Conservation (phyloP, 2,888 invertebrate species). For the Rhimphoctona megacephalus region DNA sequence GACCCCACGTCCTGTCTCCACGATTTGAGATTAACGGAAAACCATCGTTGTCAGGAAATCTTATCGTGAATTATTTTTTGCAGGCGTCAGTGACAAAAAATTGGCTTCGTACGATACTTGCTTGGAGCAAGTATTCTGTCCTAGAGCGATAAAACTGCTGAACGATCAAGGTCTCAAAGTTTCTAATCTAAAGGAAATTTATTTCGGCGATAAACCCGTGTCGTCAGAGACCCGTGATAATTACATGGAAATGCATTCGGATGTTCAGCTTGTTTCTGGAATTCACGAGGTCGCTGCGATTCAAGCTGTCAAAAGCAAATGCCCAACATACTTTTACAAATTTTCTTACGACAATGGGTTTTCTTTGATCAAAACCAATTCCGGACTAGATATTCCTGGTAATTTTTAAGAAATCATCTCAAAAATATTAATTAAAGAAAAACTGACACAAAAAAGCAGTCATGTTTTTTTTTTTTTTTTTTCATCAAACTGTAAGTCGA, state of each 20-base stretch:
- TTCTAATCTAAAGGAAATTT: constrained; percentile 72
- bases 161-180: constrained; percentile 65
- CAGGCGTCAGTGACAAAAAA: constrained; percentile 54
- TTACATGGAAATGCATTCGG: constrained; percentile 72
- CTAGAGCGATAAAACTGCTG: constrained; percentile 60
- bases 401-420: not conserved
- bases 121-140: constrained; percentile 66
- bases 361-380: constrained; percentile 68
- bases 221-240: constrained; percentile 54
- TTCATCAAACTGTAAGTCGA: no score
- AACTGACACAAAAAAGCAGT: not conserved
- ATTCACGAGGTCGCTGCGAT: constrained; percentile 72
- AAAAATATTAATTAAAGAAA: not conserved
- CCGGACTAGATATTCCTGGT: constrained; percentile 73
- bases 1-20: not conserved
- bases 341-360: constrained; percentile 75
- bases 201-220: constrained; percentile 74
- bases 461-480: no score
- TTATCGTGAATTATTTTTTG: not conserved
- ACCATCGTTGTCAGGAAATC: not conserved
- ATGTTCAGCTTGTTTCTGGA: constrained; percentile 74
- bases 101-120: constrained; percentile 63
- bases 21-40: not conserved
- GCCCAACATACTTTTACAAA: constrained; percentile 77
- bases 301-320: constrained; percentile 66